Percentiles rank a stretch among this genome's conserved stretches.
Conservation (phyloP, 2,888 invertebrate species). For the Macaria notata region DNA sequence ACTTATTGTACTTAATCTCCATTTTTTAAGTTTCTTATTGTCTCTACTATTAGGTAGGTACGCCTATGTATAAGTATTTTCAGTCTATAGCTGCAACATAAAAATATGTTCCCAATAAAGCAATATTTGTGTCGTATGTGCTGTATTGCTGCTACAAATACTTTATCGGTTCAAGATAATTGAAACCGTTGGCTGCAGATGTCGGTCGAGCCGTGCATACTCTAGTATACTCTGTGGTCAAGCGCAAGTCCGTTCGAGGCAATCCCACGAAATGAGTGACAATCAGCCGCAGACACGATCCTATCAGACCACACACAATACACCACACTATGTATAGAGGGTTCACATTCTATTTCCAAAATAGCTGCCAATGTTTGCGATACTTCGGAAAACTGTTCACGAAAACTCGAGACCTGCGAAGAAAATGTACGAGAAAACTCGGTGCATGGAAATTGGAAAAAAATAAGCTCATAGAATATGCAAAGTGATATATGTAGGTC, state of each 20-base stretch:
- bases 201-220: no score
- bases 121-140: no score
- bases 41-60: no score
- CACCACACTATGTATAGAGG: conserved; percentile 11
- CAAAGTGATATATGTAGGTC: not conserved
- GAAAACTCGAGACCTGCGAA: not conserved
- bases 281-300: conserved; percentile 44
- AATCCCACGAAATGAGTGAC: conserved; percentile 18
- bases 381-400: conserved; percentile 6
- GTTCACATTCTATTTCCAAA: conserved; percentile 17
- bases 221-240: no score
- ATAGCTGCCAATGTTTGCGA: conserved; percentile 6
- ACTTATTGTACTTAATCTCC: no score
- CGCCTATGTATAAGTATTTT: no score
- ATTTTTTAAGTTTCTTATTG: no score
- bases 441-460: not conserved
- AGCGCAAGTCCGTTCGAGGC: not conserved
- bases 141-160: no score
- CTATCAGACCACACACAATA: conserved; percentile 31
- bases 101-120: no score
- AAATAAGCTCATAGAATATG: conserved; percentile 1
- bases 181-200: no score
- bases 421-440: not conserved
- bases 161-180: no score
- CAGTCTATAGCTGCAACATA: no score